These are phyloP conservation scores for Mactra quadrangularis DNA, from an alignment of 1,140 invertebrate genomes.

Conservation along the genomic window DNA sequence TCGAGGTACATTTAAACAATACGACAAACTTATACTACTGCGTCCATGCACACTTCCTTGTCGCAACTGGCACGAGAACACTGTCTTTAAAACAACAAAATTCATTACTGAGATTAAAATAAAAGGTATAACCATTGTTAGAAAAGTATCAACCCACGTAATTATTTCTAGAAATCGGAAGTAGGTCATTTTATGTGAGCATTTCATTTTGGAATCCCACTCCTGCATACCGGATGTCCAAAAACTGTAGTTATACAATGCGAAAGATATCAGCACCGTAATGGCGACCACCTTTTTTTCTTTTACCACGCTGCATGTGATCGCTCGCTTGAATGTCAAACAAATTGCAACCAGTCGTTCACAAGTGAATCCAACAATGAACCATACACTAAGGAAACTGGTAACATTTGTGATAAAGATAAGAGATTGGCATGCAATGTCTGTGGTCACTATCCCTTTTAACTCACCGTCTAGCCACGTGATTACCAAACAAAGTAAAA, in stretches of 20 bases:
- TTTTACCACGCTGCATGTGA: conserved; percentile 70
- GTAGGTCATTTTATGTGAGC: conserved; percentile 32
- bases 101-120: conserved; percentile 86
- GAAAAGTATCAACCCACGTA: conserved; percentile 85
- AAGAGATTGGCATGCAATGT: conserved; percentile 69
- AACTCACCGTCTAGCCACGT: conserved; percentile 45
- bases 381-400: conserved; percentile 78
- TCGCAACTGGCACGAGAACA: background rate
- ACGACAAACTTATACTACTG: too few relatives aligned
- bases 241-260: conserved; percentile 64
- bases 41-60: background rate
- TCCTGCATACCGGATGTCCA: conserved; percentile 39
- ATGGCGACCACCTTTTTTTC: conserved; percentile 36
- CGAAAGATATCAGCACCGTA: conserved; percentile 56
- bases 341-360: conserved; percentile 78
- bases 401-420: conserved; percentile 72
- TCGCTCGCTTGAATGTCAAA: conserved; percentile 72
- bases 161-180: conserved; percentile 84
- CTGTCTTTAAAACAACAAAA: background rate
- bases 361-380: conserved; percentile 79
- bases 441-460: background rate
- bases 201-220: conserved; percentile 6
- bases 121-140: conserved; percentile 85
- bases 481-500: conserved; percentile 17
- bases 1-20: too few relatives aligned